These are phyloP conservation scores for Diadumene lineata DNA, from an alignment of 92 coral and sea anemone species.

Conservation along the genomic window DNA sequence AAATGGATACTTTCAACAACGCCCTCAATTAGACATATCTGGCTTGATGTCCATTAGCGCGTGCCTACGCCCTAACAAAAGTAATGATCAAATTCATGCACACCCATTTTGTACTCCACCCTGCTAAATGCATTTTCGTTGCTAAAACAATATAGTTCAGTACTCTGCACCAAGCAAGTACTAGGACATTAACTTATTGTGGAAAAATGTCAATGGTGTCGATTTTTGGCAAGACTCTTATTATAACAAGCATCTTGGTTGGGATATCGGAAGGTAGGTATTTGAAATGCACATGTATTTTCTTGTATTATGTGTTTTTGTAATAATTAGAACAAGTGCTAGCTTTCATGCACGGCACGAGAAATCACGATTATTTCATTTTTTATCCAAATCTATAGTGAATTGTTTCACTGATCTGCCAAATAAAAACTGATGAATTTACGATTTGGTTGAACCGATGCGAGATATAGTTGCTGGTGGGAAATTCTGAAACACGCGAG, in stretches of 20 bases:
- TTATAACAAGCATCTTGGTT: not conserved
- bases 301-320: not conserved
- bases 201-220: conserved; percentile 1
- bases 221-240: not conserved
- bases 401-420: not conserved
- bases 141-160: not conserved
- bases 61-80: conserved; percentile 25
- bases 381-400: not conserved
- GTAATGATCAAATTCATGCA: conserved; percentile 22
- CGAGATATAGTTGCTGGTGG: not conserved
- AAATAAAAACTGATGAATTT: not conserved
- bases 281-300: not conserved
- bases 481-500: too few species aligned
- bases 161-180: not conserved
- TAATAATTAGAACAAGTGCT: too few species aligned
- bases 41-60: not conserved
- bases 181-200: not conserved
- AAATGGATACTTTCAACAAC: not conserved
- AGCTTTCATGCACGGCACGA: too few species aligned
- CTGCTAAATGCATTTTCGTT: not conserved
- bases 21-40: not conserved
- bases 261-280: not conserved
- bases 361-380: too few species aligned
- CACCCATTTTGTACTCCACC: conserved; percentile 35
- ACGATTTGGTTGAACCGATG: not conserved